These are phyloP conservation scores for Caenorhabditis doughertyi DNA, from an alignment of 2,888 invertebrate genomes.

Conservation along the genomic window DNA sequence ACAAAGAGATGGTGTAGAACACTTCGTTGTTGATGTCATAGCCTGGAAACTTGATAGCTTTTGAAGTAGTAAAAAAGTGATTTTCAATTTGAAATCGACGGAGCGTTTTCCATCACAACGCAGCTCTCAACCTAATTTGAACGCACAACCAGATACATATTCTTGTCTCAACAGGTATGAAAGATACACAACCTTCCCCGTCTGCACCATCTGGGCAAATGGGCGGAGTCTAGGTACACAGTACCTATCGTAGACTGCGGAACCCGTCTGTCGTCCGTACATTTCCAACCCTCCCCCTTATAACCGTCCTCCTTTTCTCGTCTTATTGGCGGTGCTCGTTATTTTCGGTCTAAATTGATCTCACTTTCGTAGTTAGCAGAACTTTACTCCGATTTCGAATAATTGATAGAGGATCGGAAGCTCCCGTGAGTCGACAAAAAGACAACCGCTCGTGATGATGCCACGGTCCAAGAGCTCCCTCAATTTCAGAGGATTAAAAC, in stretches of 20 bases:
- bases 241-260: background rate
- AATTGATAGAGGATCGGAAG: background rate
- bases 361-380: background rate
- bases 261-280: background rate
- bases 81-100: no score
- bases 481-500: background rate
- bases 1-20: constrained; percentile 47
- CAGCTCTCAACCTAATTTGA: no score
- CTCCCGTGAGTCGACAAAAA: background rate
- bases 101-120: no score
- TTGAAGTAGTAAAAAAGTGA: background rate
- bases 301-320: background rate
- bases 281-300: background rate
- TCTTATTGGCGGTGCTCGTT: background rate
- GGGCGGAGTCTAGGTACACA: background rate
- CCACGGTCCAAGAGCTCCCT: constrained; percentile 11
- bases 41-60: constrained; percentile 19
- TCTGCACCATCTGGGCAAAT: background rate
- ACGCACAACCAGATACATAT: no score
- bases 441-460: background rate
- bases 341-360: constrained; percentile 10
- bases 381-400: background rate
- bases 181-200: no score
- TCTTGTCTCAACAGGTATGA: no score
- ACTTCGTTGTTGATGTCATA: constrained; percentile 15